Evolutionary conservation across 2,113 vertebrate genomes (phyloP), one percentile per base, ranked within the genome.

Genomic region (Triplophysa tibetana): DNA sequence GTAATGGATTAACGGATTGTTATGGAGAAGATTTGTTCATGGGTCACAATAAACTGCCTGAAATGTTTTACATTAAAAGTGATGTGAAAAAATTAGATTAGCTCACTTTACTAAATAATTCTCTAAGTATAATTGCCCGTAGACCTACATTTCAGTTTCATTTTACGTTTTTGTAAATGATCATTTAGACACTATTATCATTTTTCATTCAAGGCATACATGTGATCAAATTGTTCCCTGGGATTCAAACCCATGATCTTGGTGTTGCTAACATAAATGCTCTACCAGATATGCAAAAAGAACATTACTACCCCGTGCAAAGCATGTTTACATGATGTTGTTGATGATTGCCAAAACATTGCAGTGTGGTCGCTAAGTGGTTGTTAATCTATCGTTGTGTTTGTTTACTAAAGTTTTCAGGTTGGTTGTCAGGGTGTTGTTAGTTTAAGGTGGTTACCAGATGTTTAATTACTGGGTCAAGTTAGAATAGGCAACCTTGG

Each of bases 1-100:
- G 58, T 75, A 41, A 63, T 75, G 58, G 73, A 63, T 75, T 48
- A 48, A 62, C 38, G 63, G 38, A 26, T n/a, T 45, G 38, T 75
- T 0, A 56, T 56, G 7, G 17, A 50, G 0, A 13, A 16, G 38
- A 61, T 74, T 21, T 16, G n/a, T 43, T 54, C 60, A 8, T 38
- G 16, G 52, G 19, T 62, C 21, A 2, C 13, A 26, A 11, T 29
- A 26, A 26, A 70, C 23, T 9, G 21, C 38, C 21, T 7, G 56
- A 41, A 62, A 45, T 43, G 38, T 73, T 41, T 41, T 73, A 73
- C 2, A 5, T 54, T 70, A 21, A 8, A 38, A 38, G 2, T 26
- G 1, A 16, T 12, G 45, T 29, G 45, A 21, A 38, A 7, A 33
- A 72, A 52, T 9, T 24, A 11, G 17, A 11, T 54, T 12, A 19